Evolutionary conservation across 1,140 invertebrate species (phyloP), one percentile per base, ranked within the genome.

Genomic region (Coenobita brevimanus): DNA sequence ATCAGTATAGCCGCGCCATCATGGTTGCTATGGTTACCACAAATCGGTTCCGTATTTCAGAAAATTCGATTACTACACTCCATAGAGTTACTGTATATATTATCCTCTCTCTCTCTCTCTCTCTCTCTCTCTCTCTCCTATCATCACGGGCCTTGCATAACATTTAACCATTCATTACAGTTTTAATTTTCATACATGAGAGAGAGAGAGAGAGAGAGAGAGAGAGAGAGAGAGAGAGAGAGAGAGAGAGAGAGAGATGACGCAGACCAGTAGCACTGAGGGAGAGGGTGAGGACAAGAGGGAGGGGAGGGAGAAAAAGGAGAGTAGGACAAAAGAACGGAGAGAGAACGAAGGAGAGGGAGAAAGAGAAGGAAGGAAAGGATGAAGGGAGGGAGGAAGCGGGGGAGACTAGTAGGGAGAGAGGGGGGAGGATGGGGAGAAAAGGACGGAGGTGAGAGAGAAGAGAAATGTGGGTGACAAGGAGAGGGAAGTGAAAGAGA

Each of bases 151-250:
- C n/a, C n/a, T n/a, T n/a, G n/a, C n/a, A n/a, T n/a, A n/a, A n/a
- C n/a, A n/a, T n/a, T n/a, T n/a, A n/a, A n/a, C n/a, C n/a, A n/a
- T n/a, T n/a, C n/a, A n/a, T n/a, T n/a, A n/a, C n/a, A n/a, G n/a
- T n/a, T n/a, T n/a, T n/a, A n/a, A n/a, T n/a, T n/a, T n/a, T n/a
- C n/a, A n/a, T n/a, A n/a, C n/a, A 41, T 75, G 76, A 50, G 76
- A 50, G 41, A 78, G 41, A 41, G 78, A 57, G 24, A 57, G 50
- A 57, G 24, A 57, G 4, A 33, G 33, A 13, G 33, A 43, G 21
- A 36, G 13, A 38, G 46, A 33, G 57, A 80, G 78, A 27, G 57
- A 80, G 54, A 62, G 78, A 62, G 38, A 36, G 69, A 54, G 33
- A 67, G 21, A 67, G 30, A 33, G 6, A 24, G 30, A 24, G 62